Evolutionary conservation across 2,113 vertebrate species (phyloP).

Genomic region (Pycnonotus jocosus): DNA sequence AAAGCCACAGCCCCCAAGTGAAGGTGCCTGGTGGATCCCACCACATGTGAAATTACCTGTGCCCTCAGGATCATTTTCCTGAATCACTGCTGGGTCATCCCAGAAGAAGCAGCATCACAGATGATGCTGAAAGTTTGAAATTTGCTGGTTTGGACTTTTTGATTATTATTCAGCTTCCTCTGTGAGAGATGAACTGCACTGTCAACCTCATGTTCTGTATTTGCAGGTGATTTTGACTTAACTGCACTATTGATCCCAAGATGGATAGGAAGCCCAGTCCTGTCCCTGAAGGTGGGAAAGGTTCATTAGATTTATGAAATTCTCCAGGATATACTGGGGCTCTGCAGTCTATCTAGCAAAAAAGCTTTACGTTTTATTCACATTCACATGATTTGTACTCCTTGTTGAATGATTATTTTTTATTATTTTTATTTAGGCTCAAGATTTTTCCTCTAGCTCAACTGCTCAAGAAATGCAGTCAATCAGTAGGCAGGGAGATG

Average conservation of each 20-base stretch:
- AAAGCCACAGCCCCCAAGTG: neutral
- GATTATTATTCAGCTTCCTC: neutral
- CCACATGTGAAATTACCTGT: neutral
- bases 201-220: neutral
- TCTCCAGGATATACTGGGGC: neutral
- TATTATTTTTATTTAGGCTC: neutral
- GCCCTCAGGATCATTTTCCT: neutral
- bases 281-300: neutral
- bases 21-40: neutral
- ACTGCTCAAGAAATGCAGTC: neutral
- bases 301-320: slow-evolving; percentile 52
- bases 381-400: neutral
- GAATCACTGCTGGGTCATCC: neutral
- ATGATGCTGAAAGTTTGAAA: neutral
- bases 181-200: slow-evolving; percentile 16
- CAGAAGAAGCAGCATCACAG: neutral
- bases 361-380: neutral
- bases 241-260: slow-evolving; percentile 46
- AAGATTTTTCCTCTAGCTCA: neutral
- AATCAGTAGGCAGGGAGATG: neutral
- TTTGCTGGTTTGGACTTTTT: neutral
- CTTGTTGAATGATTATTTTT: neutral
- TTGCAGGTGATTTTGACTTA: slow-evolving; percentile 45
- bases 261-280: slow-evolving; percentile 1
- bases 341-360: neutral